These are phyloP conservation scores for Diabrotica balteata DNA, from an alignment of 2,888 invertebrate genomes.

Conservation along the genomic window DNA sequence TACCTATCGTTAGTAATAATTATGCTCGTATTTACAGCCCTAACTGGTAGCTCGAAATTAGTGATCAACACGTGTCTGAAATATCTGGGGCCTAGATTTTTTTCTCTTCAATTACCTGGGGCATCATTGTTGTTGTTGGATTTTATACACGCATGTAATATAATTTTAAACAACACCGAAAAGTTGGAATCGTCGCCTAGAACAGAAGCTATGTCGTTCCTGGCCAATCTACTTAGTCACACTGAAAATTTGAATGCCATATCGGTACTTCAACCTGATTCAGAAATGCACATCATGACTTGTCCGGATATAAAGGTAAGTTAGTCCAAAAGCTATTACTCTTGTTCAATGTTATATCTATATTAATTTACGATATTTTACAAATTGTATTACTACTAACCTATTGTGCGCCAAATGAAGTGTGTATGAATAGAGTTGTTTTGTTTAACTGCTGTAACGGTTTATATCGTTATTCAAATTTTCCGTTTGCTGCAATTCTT, in stretches of 20 bases:
- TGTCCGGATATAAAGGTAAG: conserved; percentile 80
- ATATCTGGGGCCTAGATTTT: conserved; percentile 82
- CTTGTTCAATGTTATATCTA: no score
- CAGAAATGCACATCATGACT: conserved; percentile 64
- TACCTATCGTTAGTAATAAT: no score
- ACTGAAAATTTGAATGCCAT: conserved; percentile 71
- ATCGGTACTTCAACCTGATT: conserved; percentile 66
- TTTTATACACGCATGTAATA: conserved; percentile 89
- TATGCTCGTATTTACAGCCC: conserved; percentile 54
- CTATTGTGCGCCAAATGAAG: no score
- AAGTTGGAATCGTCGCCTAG: conserved; percentile 74
- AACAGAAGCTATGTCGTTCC: conserved; percentile 87
- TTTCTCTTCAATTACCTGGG: conserved; percentile 87
- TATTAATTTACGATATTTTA: no score
- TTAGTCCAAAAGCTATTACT: neutral
- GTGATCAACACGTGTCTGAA: conserved; percentile 80
- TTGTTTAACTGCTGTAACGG: no score
- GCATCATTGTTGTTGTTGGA: conserved; percentile 86
- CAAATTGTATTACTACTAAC: no score
- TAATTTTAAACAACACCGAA: conserved; percentile 83
- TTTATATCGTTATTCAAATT: no score
- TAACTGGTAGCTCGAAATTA: conserved; percentile 75
- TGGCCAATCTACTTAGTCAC: conserved; percentile 85
- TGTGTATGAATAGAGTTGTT: no score
- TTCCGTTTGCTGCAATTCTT: no score